phyloP scores from a whole-genome alignment of 2,113 vertebrate genomes.

The Apeltes quadracus region DNA sequence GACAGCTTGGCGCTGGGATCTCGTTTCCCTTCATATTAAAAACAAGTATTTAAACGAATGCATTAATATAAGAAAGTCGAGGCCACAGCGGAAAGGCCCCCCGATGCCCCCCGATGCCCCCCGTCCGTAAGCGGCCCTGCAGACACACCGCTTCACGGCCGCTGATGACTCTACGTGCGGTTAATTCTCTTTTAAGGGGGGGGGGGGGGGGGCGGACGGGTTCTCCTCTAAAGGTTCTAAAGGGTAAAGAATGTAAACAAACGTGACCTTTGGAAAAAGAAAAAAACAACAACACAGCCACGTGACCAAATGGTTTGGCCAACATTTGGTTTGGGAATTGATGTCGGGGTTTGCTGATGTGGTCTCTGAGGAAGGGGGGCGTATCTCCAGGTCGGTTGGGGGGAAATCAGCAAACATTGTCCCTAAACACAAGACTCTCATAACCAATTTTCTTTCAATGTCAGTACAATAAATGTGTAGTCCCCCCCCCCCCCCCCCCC shows the following conservation, averaged over 20 bases:
- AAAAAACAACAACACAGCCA: background rate
- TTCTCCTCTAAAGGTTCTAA: no score
- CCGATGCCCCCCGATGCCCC: background rate
- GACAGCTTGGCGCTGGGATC: background rate
- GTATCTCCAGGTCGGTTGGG: constrained; percentile 11
- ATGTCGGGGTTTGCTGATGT: constrained; percentile 40
- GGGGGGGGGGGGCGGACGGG: no score
- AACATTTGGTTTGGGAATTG: constrained; percentile 35
- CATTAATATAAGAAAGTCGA: background rate
- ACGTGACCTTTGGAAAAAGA: constrained; percentile 40
- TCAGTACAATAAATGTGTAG: constrained; percentile 20
- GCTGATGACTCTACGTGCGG: constrained; percentile 16
- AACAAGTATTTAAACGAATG: background rate
- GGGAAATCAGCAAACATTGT: constrained; percentile 3
- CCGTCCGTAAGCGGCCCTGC: constrained; percentile 27
- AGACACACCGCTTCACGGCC: constrained; percentile 46
- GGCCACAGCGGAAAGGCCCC: constrained; percentile 10
- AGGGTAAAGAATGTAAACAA: constrained; percentile 47
- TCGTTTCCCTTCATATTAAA: no score
- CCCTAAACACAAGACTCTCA: background rate
- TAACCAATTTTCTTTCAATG: constrained; percentile 10
- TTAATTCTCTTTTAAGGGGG: constrained; percentile 12
- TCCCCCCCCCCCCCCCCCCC: background rate
- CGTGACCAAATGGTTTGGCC: constrained; percentile 27
- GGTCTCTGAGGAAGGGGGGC: background rate